Evolutionary conservation across 1,140 invertebrate species (phyloP).

Genomic region (Alviniconcha marisindica): DNA sequence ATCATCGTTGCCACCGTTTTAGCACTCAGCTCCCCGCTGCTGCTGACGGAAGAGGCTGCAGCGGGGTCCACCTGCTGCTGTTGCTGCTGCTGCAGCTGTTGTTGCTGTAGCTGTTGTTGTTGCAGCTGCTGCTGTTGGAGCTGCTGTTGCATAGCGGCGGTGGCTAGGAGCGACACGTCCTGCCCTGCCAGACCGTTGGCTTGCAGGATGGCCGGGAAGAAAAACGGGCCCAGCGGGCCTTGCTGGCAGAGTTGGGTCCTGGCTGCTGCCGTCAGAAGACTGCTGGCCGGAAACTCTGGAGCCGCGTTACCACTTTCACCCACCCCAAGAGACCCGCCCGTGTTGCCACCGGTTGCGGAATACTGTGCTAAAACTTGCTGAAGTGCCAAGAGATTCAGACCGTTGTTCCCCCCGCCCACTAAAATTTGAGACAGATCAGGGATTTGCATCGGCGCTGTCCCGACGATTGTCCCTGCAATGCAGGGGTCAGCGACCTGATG

Average conservation of each 20-base stretch:
- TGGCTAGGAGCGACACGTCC: neutral
- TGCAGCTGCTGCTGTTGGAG: slow-evolving; percentile 13
- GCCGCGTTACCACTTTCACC: neutral
- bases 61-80: slow-evolving; percentile 11
- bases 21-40: neutral
- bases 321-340: neutral
- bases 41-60: neutral
- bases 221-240: slow-evolving; percentile 32
- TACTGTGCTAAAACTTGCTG: slow-evolving; percentile 63
- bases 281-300: slow-evolving; percentile 67
- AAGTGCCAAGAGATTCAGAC: slow-evolving; percentile 25
- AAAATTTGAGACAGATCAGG: slow-evolving; percentile 28
- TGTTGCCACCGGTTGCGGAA: neutral
- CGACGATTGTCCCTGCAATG: neutral
- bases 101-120: slow-evolving; percentile 19
- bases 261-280: slow-evolving; percentile 65
- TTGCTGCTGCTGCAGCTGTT: neutral
- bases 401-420: neutral
- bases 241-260: slow-evolving; percentile 62
- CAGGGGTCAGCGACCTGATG: neutral
- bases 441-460: slow-evolving; percentile 4
- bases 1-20: slow-evolving; percentile 21
- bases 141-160: slow-evolving; percentile 30
- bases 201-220: slow-evolving; percentile 19
- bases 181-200: slow-evolving; percentile 17